Conservation (phyloP, 2,888 invertebrate genomes). For the Agrotis puta region DNA sequence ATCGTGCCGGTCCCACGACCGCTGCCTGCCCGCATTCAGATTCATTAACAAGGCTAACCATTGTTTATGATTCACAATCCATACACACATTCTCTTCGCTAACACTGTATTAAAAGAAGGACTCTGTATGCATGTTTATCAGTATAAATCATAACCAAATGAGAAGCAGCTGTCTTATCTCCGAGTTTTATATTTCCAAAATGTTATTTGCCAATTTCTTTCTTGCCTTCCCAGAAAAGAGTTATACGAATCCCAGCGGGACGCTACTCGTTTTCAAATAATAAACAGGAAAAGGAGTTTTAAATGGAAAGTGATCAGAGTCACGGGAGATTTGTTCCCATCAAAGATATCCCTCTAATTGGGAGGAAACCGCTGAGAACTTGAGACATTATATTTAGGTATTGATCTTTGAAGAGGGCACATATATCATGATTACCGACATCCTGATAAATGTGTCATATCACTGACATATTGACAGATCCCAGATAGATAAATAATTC, state of each 20-base stretch:
- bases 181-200: conserved; percentile 21
- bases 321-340: conserved; percentile 53
- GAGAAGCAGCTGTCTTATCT: conserved; percentile 29
- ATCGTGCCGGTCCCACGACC: conserved; percentile 78
- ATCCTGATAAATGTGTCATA: conserved; percentile 81
- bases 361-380: conserved; percentile 55
- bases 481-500: conserved; percentile 77
- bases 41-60: conserved; percentile 88
- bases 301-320: conserved; percentile 59
- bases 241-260: conserved; percentile 68
- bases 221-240: conserved; percentile 66
- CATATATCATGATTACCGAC: conserved; percentile 68
- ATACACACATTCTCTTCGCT: conserved; percentile 69
- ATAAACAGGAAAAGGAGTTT: conserved; percentile 72
- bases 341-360: conserved; percentile 65
- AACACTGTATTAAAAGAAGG: conserved; percentile 59
- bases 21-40: conserved; percentile 72
- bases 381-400: conserved; percentile 42
- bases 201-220: conserved; percentile 58
- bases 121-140: conserved; percentile 44
- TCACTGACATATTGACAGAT: conserved; percentile 86
- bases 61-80: conserved; percentile 80
- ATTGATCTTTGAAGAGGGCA: conserved; percentile 58
- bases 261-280: conserved; percentile 73
- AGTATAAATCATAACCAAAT: conserved; percentile 45